phyloP scores from a whole-genome alignment of 64 coral and sea anemone species.

The Exaiptasia diaphana region DNA sequence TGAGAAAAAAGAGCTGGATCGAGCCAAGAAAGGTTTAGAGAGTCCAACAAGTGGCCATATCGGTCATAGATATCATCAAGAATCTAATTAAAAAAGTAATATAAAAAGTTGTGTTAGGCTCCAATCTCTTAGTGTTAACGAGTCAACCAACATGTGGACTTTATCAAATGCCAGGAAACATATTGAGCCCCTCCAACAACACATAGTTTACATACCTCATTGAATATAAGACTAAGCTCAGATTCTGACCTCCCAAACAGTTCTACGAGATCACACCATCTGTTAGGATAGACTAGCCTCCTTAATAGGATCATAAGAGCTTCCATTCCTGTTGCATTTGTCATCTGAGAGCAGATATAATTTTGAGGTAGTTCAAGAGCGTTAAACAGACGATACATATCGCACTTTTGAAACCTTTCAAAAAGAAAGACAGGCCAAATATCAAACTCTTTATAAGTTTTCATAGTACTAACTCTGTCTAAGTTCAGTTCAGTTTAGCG shows the following conservation, averaged over 20 bases:
- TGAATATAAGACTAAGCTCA: slow-evolving; percentile 66
- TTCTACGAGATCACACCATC: slow-evolving; percentile 60
- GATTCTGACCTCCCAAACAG: slow-evolving; percentile 26
- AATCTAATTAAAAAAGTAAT: background rate
- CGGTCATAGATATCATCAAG: slow-evolving; percentile 43
- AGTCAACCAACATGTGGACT: too few relatives aligned
- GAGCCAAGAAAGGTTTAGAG: slow-evolving; percentile 10
- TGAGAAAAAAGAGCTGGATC: slow-evolving; percentile 22
- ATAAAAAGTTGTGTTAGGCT: background rate
- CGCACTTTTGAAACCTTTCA: slow-evolving; percentile 34
- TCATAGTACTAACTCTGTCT: background rate
- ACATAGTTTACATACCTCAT: too few relatives aligned
- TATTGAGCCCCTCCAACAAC: too few relatives aligned
- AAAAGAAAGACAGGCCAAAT: background rate
- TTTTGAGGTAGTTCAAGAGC: background rate
- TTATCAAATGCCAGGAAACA: too few relatives aligned
- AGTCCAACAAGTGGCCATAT: background rate
- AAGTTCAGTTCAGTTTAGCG: slow-evolving; percentile 3
- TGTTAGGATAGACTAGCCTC: slow-evolving; percentile 44
- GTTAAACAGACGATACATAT: slow-evolving; percentile 40
- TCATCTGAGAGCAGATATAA: slow-evolving; percentile 45
- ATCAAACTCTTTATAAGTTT: slow-evolving; percentile 1
- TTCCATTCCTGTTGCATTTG: slow-evolving; percentile 51
- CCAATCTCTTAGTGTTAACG: background rate
- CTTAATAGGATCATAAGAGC: slow-evolving; percentile 35